Evolutionary conservation across 2,888 invertebrate species (phyloP).

Genomic region (Andrena flavipes): DNA sequence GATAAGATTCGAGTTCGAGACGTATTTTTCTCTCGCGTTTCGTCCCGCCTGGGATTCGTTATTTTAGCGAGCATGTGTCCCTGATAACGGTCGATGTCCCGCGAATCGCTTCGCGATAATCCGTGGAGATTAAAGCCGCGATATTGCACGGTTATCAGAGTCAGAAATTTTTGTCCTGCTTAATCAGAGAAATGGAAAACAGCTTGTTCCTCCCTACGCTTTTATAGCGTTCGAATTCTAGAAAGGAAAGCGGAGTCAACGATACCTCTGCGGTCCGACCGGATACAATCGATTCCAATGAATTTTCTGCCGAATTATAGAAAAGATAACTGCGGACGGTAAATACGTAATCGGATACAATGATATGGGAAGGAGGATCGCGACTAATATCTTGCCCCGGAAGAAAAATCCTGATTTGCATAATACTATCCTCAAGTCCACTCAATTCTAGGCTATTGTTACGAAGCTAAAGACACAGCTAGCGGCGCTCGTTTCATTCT

Average conservation of each 20-base stretch:
- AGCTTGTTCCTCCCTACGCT: background rate
- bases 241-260: background rate
- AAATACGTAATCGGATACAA: conserved; percentile 35
- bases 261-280: background rate
- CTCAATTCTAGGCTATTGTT: conserved; percentile 66
- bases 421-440: conserved; percentile 62
- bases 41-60: conserved; percentile 17
- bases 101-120: conserved; percentile 35
- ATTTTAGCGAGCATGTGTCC: conserved; percentile 16
- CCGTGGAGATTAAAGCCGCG: conserved; percentile 25
- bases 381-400: conserved; percentile 40
- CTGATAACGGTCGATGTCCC: conserved; percentile 40
- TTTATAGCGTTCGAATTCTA: background rate
- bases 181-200: background rate
- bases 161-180: background rate
- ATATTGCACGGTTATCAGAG: conserved; percentile 8
- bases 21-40: conserved; percentile 1
- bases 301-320: background rate
- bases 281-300: background rate
- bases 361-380: background rate
- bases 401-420: conserved; percentile 64
- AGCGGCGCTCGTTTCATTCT: conserved; percentile 72
- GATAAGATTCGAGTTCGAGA: conserved; percentile 44
- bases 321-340: background rate
- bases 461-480: conserved; percentile 69